phyloP scores from a whole-genome alignment of 2,113 vertebrate genomes.

The Xiphias gladius region DNA sequence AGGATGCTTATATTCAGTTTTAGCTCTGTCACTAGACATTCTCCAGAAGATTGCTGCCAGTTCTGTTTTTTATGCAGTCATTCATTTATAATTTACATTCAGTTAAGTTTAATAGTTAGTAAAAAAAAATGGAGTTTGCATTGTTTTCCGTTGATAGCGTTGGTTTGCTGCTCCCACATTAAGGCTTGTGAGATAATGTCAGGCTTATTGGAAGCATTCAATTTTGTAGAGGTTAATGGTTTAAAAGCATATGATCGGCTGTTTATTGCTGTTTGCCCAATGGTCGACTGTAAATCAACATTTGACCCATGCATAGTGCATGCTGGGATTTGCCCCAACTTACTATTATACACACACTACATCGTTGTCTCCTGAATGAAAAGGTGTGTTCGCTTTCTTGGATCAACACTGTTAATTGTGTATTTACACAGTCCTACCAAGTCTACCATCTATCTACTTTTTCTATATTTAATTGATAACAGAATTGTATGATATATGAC shows the following conservation, averaged over 20 bases:
- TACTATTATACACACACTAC: neutral
- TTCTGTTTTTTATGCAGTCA: neutral
- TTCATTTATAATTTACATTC: constrained; percentile 14
- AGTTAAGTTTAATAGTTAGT: neutral
- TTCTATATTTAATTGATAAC: neutral
- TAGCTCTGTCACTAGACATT: neutral
- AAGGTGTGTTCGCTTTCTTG: neutral
- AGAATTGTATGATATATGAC: neutral
- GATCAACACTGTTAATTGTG: neutral
- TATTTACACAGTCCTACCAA: neutral
- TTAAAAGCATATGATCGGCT: constrained; percentile 16
- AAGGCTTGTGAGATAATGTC: neutral
- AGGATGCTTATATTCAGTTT: constrained; percentile 22
- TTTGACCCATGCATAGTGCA: constrained; percentile 1
- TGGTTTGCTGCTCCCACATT: neutral
- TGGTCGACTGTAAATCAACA: constrained; percentile 3
- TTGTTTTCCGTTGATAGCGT: neutral
- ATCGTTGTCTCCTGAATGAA: constrained; percentile 15
- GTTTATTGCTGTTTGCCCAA: constrained; percentile 34
- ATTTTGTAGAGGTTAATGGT: constrained; percentile 33
- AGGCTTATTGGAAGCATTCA: constrained; percentile 25
- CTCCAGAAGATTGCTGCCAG: neutral
- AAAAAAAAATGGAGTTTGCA: neutral
- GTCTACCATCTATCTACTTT: neutral
- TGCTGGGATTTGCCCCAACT: constrained; percentile 20